phyloP scores from a whole-genome alignment of 2,797 vertebrate species.

The Rhinella marina region DNA sequence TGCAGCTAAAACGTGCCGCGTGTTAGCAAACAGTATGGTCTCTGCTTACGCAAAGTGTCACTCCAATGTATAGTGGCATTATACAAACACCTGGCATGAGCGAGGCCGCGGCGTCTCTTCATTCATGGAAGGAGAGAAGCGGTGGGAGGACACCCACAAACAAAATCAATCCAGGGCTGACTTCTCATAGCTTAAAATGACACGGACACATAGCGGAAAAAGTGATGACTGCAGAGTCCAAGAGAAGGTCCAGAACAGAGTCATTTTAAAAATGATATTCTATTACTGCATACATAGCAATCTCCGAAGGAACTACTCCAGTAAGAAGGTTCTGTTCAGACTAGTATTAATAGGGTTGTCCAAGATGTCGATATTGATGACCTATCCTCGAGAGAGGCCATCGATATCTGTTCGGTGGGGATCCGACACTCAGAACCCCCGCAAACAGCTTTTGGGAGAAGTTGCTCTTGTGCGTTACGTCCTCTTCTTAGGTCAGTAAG shows the following conservation, averaged over 20 bases:
- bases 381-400: no score
- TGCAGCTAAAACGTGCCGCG: constrained; percentile 47
- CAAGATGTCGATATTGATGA: no score
- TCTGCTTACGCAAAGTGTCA: constrained; percentile 55
- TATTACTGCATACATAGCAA: background rate
- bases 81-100: constrained; percentile 69
- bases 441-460: no score
- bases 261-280: background rate
- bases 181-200: background rate
- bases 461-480: no score
- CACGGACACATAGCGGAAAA: background rate
- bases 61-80: constrained; percentile 62
- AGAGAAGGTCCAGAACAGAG: background rate
- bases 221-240: background rate
- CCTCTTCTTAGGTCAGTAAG: no score
- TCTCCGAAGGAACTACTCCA: background rate
- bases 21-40: constrained; percentile 66
- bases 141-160: background rate
- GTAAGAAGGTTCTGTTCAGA: background rate
- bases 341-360: no score
- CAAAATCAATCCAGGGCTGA: background rate
- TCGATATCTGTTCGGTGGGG: no score
- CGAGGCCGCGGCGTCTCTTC: constrained; percentile 16
- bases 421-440: no score
- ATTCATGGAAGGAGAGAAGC: background rate